A percentile compares a stretch with the other conserved stretches of the same genome.
These are phyloP conservation scores for Onychomys torridus DNA, from an alignment of 2,797 vertebrate genomes.

Conservation along the genomic window DNA sequence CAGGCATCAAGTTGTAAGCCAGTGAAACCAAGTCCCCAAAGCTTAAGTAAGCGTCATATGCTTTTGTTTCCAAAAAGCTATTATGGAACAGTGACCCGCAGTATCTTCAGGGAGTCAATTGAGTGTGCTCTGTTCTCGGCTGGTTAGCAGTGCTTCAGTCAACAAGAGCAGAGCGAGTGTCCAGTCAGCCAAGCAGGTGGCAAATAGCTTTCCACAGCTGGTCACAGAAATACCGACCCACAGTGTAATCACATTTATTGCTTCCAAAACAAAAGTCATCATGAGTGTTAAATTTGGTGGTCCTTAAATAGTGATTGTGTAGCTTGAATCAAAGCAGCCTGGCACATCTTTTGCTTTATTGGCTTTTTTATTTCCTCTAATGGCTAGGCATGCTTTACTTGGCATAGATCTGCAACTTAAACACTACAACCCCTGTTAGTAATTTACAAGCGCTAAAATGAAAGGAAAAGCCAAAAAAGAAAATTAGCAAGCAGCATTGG, in stretches of 20 bases:
- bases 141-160: not conserved
- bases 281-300: constrained; percentile 59
- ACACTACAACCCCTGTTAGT: not conserved
- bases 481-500: not conserved
- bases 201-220: constrained; percentile 67
- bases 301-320: constrained; percentile 67
- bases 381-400: constrained; percentile 41
- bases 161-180: not conserved
- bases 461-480: not conserved
- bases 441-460: constrained; percentile 24
- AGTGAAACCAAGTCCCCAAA: constrained; percentile 16
- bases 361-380: constrained; percentile 60
- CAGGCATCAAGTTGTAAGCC: not conserved
- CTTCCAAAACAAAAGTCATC: not conserved
- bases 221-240: constrained; percentile 1
- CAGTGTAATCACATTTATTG: constrained; percentile 50
- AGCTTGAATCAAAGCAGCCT: constrained; percentile 32
- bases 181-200: constrained; percentile 31
- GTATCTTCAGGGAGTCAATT: not conserved
- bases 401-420: not conserved
- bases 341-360: constrained; percentile 58
- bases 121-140: not conserved
- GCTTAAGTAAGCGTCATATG: not conserved
- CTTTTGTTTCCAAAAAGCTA: not conserved
- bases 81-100: not conserved